Base-by-base conservation (phyloP, 2,888 invertebrate genomes). In the Acrobasis consociella region DNA sequence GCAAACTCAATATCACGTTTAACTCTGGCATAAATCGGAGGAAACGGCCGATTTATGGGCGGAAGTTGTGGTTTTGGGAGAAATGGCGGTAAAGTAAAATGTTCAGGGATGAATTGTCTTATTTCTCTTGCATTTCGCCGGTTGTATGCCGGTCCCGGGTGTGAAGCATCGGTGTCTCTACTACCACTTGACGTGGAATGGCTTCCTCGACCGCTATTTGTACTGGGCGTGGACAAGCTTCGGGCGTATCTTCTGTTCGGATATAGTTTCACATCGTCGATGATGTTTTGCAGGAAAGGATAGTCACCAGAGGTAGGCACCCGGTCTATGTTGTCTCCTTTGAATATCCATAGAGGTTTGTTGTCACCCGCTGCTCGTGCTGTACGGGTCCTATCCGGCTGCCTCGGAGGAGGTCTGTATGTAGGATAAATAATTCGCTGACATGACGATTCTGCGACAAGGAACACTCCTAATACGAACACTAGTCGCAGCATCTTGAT, bases 151-250 rank as follows among this genome's bases (percentile, higher is more conserved):
- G 31, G 31, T 31, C 70, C 70, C 0, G 70, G 70, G 31, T 70
- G 68, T 0, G 68, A 64, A 0, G 65, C 60, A 0, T 64, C 70
- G 1, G 70, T 70, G 50, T 67, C 67, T 5, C 74, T 65, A 56
- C 73, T 75, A 31, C 76, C 65, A 39, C 72, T 71, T 1, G 72
- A 67, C n/a, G 69, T 66, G 61, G 17, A 63, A 52, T 74, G 74
- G 49, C 76, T 74, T 55, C 78, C 72, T 5, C 80, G 77, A 15
- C 75, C 72, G 31, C 74, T 71, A 51, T 67, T 79, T 9, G 77
- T 76, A 61, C 80, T 78, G 0, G 75, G 76, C 5, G 74, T 82
- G 64, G 78, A 78, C 7, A 74, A 67, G 65, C 75, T 82, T 60
- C 75, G 78, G 39, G 69, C 78, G 63, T 70, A 69, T 58, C 82